These are phyloP conservation scores for Tribolium freemani DNA, from an alignment of 2,888 invertebrate genomes.

Conservation along the genomic window DNA sequence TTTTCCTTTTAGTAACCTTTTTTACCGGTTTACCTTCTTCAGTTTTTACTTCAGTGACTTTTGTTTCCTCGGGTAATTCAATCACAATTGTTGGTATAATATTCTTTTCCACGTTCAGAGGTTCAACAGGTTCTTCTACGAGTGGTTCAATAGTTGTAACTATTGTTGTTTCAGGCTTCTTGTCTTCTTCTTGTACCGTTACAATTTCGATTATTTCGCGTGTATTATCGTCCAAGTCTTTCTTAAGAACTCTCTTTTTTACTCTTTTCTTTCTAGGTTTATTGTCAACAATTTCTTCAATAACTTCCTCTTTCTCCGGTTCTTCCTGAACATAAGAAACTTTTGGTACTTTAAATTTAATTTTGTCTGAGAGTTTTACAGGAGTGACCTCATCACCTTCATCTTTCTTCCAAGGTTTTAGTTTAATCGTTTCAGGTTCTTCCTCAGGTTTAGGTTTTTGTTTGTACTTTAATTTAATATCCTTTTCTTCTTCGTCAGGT, in stretches of 20 bases:
- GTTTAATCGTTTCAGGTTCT: constrained; percentile 52
- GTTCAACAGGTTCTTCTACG: constrained; percentile 26
- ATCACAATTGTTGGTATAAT: constrained; percentile 46
- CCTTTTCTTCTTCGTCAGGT: constrained; percentile 63
- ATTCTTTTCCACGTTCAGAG: constrained; percentile 14
- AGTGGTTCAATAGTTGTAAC: constrained; percentile 31
- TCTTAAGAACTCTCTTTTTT: constrained; percentile 66
- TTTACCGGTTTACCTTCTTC: constrained; percentile 54
- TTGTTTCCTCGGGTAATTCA: constrained; percentile 63
- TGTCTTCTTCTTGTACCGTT: constrained; percentile 45
- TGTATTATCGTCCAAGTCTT: constrained; percentile 58
- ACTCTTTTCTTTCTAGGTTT: constrained; percentile 57
- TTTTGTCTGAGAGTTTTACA: constrained; percentile 41
- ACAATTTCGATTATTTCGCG: constrained; percentile 46
- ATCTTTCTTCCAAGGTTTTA: constrained; percentile 56
- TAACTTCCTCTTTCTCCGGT: constrained; percentile 56
- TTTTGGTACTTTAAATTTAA: constrained; percentile 41
- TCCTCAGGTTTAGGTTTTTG: constrained; percentile 57
- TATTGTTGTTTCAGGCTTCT: constrained; percentile 49
- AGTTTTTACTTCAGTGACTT: constrained; percentile 43
- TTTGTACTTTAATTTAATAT: constrained; percentile 62
- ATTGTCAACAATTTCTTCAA: constrained; percentile 46
- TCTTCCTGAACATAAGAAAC: constrained; percentile 52
- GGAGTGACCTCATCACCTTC: constrained; percentile 59
- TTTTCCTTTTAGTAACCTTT: constrained; percentile 52